Evolutionary conservation across 2,888 invertebrate genomes (phyloP).

Genomic region (Drosophila infuscata): DNA sequence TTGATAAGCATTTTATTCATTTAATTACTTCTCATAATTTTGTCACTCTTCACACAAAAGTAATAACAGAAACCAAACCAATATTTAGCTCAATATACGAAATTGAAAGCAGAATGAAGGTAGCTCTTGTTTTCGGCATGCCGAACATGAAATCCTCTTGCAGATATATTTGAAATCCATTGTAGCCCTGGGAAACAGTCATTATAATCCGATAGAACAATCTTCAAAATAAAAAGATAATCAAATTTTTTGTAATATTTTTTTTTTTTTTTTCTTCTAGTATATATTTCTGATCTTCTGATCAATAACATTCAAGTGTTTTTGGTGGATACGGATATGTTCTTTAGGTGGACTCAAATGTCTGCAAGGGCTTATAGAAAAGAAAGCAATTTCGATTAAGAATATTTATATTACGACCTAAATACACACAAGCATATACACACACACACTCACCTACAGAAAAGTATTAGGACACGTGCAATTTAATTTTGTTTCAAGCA

Average conservation of each 20-base stretch:
- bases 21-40: slow-evolving; percentile 2
- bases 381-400: slow-evolving; percentile 16
- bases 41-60: slow-evolving; percentile 5
- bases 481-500: slow-evolving; percentile 48
- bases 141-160: slow-evolving; percentile 36
- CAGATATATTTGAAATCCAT: slow-evolving; percentile 1
- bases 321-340: background rate
- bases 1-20: slow-evolving; percentile 25
- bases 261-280: too few species aligned
- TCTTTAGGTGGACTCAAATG: background rate
- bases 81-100: slow-evolving; percentile 18
- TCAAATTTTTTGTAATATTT: too few species aligned
- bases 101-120: slow-evolving; percentile 8
- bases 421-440: slow-evolving; percentile 13
- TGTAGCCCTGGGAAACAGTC: background rate
- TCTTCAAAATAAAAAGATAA: background rate
- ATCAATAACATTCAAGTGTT: background rate
- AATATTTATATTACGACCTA: slow-evolving; percentile 29
- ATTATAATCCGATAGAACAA: background rate
- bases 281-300: background rate
- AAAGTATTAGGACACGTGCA: slow-evolving; percentile 56
- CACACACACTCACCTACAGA: slow-evolving; percentile 21
- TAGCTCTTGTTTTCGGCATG: slow-evolving; percentile 19
- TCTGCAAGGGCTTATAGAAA: slow-evolving; percentile 33
- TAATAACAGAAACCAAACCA: background rate